Percentiles rank a stretch among this genome's conserved stretches.
Evolutionary conservation across 2,113 vertebrate genomes (phyloP).

Genomic region (Acinonyx jubatus): DNA sequence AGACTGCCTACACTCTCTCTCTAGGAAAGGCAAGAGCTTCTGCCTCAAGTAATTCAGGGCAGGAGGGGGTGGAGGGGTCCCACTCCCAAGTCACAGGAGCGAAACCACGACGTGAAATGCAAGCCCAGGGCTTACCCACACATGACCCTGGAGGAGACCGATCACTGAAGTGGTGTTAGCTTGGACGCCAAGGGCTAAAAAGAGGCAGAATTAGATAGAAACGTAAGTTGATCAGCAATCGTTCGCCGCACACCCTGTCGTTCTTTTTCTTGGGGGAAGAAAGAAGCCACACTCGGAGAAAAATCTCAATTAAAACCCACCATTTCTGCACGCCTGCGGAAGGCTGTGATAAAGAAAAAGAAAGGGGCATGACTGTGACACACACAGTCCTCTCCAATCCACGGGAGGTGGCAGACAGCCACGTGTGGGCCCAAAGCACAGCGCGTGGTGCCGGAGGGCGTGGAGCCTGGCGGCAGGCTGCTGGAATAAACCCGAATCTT

Average conservation of each 20-base stretch:
- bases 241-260: background rate
- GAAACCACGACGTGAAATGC: background rate
- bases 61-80: no score
- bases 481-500: background rate
- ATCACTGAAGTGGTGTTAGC: background rate
- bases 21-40: background rate
- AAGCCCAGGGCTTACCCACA: background rate
- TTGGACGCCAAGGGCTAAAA: background rate
- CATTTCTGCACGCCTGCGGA: background rate
- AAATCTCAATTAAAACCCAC: background rate
- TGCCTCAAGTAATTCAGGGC: background rate
- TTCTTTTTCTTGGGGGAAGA: background rate
- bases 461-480: accelerated
- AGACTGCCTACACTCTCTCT: background rate
- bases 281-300: background rate
- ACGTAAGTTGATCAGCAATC: background rate
- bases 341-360: background rate
- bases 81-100: background rate
- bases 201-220: background rate
- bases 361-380: background rate
- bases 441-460: accelerated
- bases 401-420: background rate
- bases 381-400: background rate
- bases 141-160: accelerated
- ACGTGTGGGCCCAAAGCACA: accelerated